Percentiles rank a stretch among this genome's conserved stretches.
These are phyloP conservation scores for Oreochromis aureus DNA, from an alignment of 2,113 vertebrate species.

Conservation along the genomic window DNA sequence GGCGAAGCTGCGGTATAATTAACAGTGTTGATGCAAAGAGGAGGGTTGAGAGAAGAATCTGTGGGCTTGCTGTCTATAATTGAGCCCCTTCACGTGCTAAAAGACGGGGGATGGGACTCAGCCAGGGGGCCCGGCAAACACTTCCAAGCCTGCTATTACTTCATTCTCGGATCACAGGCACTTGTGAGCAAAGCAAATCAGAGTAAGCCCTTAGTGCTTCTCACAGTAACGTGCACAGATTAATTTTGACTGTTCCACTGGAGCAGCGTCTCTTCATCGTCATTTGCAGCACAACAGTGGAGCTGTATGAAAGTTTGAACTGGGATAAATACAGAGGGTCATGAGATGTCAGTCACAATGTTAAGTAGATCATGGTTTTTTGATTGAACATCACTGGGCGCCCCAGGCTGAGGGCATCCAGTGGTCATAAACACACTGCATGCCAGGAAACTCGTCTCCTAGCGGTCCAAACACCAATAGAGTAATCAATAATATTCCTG, in stretches of 20 bases:
- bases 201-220: not conserved
- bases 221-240: not conserved
- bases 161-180: constrained; percentile 28
- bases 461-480: constrained; percentile 1
- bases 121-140: constrained; percentile 29
- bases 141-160: constrained; percentile 49
- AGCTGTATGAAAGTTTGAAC: not conserved
- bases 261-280: not conserved
- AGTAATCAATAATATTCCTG: constrained; percentile 7
- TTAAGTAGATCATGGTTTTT: not conserved
- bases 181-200: constrained; percentile 22
- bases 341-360: not conserved
- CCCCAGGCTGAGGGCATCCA: not conserved
- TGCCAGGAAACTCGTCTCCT: not conserved
- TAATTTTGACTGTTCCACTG: not conserved
- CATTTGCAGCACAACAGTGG: not conserved
- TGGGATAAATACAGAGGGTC: not conserved
- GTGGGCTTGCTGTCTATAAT: constrained; percentile 48
- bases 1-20: constrained; percentile 53
- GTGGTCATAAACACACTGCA: not conserved
- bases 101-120: constrained; percentile 16
- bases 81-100: constrained; percentile 43
- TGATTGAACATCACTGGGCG: not conserved
- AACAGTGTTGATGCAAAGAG: constrained; percentile 36
- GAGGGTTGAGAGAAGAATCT: constrained; percentile 37